Evolutionary conservation across 1,140 invertebrate species (phyloP).

Genomic region (Paracyclopina nana): DNA sequence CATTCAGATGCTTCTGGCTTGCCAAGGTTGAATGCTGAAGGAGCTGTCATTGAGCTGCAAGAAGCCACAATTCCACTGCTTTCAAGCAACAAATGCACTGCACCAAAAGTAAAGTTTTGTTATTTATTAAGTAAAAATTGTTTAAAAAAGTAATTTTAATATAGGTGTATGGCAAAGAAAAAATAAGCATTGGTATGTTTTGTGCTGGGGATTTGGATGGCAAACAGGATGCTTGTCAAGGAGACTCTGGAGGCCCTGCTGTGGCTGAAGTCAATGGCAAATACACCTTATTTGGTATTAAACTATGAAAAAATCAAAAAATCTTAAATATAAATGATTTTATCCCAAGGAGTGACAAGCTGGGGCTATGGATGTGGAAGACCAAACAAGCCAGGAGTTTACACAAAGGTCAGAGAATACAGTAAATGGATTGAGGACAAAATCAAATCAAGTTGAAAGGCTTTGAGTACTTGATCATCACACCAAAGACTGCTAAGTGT

Average conservation of each 20-base stretch:
- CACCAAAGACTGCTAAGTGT: no score
- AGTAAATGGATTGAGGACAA: constrained; percentile 10
- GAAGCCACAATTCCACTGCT: background rate
- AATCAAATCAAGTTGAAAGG: no score
- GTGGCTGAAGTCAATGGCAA: constrained; percentile 39
- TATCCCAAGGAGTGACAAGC: constrained; percentile 36
- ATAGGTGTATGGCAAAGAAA: constrained; percentile 20
- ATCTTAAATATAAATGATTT: no score
- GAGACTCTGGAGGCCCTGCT: constrained; percentile 51
- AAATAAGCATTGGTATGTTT: constrained; percentile 61
- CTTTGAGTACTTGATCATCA: no score
- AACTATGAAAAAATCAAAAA: background rate
- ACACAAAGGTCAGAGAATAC: constrained; percentile 36
- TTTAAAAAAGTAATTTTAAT: no score
- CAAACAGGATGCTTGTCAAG: constrained; percentile 56
- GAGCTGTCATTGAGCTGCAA: background rate
- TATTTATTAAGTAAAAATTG: no score
- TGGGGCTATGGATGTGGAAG: constrained; percentile 59
- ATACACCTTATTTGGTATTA: background rate
- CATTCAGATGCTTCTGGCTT: no score
- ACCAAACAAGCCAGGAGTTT: constrained; percentile 60
- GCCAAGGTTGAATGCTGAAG: no score
- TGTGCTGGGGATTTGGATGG: constrained; percentile 61
- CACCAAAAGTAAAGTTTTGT: no score
- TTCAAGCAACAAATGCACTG: background rate